Evolutionary conservation across 2,888 invertebrate species (phyloP).

Genomic region (Netelia inedita): DNA sequence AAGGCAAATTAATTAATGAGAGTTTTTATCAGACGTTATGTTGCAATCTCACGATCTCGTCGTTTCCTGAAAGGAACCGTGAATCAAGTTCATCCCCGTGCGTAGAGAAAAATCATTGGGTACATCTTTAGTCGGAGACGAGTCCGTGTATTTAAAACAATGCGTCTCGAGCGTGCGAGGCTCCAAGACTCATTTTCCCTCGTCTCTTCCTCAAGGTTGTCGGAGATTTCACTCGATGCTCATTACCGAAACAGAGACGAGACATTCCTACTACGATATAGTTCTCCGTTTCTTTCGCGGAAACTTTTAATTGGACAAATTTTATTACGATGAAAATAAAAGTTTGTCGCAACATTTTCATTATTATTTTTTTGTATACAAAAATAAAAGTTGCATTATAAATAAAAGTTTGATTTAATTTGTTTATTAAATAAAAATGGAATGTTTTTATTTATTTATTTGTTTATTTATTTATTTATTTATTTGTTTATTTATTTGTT

Average conservation of each 20-base stretch:
- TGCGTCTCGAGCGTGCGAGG: conserved; percentile 7
- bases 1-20: too few relatives aligned
- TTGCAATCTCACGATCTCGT: conserved; percentile 2
- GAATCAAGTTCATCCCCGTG: conserved; percentile 7
- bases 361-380: neutral
- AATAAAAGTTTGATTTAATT: neutral
- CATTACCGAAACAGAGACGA: neutral
- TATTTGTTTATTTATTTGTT: too few relatives aligned
- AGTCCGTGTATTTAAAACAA: neutral
- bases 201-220: conserved; percentile 39
- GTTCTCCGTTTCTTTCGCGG: neutral
- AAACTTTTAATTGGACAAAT: neutral
- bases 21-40: neutral
- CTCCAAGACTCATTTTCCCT: conserved; percentile 19
- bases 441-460: neutral
- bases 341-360: neutral
- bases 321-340: neutral
- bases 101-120: neutral
- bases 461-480: too few relatives aligned
- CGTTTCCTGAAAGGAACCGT: neutral
- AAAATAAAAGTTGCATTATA: neutral
- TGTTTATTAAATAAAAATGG: neutral
- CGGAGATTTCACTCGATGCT: neutral
- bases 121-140: neutral
- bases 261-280: neutral